Base-by-base conservation (phyloP, 2,113 vertebrate genomes). In the Chionodraco myersi region DNA sequence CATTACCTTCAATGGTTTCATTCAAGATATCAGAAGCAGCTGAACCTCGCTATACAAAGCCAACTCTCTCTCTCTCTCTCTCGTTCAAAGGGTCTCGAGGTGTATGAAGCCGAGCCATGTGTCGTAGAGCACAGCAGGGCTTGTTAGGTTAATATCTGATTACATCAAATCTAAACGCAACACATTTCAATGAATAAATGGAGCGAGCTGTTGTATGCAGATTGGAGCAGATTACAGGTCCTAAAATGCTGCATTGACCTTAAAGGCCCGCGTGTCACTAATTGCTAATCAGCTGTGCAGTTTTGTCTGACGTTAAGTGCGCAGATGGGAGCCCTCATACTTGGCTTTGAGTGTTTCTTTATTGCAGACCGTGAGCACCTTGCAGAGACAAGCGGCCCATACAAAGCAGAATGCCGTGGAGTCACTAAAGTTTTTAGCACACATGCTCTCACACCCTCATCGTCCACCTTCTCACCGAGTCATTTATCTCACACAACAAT, bases 401-500 rank as follows among this genome's bases (percentile, higher is more conserved):
- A 71, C 83, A 89, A 52, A 21, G 52, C 62, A 54, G 18, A 63
- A 75, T 49, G 60, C 48, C 44, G 7, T 68, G 53, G 58, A 64
- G 72, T 64, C 13, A 56, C 49, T 23, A 53, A 16, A 51, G 52
- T 47, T 77, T 74, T 62, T 26, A 63, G 15, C 14, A 48, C 45
- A 64, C 62, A 65, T 70, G 67, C 58, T 74, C 58, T 41, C 75
- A 72, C 51, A 56, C 34, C 57, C 67, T 77, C 80, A 71, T n/a
- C 69, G 74, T 90, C 23, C 30, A 80, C 80, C 72, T 77, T 88
- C 58, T 69, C 71, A 23, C 72, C 52, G 23, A 59, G 64, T 78
- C 58, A 86, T 85, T 82, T 79, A 87, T 86, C 57, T 77, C 75
- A 57, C 54, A 77, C 52, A 54, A 67, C 65, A 77, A 73, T 74